These are phyloP conservation scores for Octodonta nipae DNA, from an alignment of 2,888 invertebrate species.

Conservation along the genomic window DNA sequence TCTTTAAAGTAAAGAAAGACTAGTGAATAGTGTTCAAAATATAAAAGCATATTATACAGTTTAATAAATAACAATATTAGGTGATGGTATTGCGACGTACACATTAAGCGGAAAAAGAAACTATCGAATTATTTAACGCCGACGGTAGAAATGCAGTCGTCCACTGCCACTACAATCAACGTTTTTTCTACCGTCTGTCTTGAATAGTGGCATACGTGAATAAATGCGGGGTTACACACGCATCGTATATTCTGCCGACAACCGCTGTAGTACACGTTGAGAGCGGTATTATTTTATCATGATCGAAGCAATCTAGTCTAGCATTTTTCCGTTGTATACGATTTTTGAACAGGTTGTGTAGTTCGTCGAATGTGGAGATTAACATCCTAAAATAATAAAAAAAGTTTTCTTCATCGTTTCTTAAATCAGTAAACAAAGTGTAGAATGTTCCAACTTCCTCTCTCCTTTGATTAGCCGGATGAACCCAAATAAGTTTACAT, in stretches of 20 bases:
- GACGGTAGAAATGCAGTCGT: neutral
- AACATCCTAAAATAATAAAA: constrained; percentile 7
- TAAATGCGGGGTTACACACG: too few species aligned
- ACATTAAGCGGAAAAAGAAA: neutral
- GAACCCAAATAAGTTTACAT: constrained; percentile 6
- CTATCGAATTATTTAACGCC: constrained; percentile 1
- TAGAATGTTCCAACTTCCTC: constrained; percentile 6
- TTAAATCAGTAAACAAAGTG: constrained; percentile 7
- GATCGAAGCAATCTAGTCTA: too few species aligned
- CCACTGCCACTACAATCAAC: neutral
- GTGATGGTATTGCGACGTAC: constrained; percentile 1
- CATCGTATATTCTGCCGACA: too few species aligned
- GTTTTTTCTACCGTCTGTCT: constrained; percentile 1
- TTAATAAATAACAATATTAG: too few species aligned
- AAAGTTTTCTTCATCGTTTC: constrained; percentile 8
- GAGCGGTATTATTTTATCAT: too few species aligned
- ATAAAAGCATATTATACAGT: too few species aligned
- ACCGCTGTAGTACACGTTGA: too few species aligned
- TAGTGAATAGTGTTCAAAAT: too few species aligned
- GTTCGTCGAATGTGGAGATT: constrained; percentile 4
- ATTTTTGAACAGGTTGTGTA: constrained; percentile 5
- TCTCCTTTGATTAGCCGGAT: constrained; percentile 6
- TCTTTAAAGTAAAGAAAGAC: too few species aligned
- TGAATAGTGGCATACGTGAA: neutral
- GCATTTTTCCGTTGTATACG: constrained; percentile 5